These are phyloP conservation scores for Macrobrachium nipponense DNA, from an alignment of 1,140 invertebrate genomes.

Conservation along the genomic window DNA sequence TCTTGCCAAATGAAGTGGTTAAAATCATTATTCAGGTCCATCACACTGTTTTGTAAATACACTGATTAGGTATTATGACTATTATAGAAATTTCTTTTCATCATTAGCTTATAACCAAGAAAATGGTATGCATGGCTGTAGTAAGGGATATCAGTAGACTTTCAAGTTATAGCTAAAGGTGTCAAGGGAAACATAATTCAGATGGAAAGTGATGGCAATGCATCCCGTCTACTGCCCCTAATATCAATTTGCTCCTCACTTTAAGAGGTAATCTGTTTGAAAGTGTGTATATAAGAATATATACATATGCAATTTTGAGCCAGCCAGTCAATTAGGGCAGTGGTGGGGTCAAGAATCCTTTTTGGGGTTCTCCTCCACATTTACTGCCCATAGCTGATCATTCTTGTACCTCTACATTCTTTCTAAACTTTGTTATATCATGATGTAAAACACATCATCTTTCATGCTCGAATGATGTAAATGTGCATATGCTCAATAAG, in stretches of 20 bases:
- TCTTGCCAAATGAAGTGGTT: slow-evolving; percentile 11
- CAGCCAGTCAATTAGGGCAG: background rate
- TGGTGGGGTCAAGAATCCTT: too few species aligned
- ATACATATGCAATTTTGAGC: background rate
- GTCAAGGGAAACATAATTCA: background rate
- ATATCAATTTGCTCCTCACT: too few species aligned
- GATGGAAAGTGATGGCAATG: too few species aligned
- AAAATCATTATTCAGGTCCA: slow-evolving; percentile 38
- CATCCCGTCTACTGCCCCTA: too few species aligned
- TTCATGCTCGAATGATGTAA: slow-evolving; percentile 38
- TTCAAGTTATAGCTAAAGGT: background rate
- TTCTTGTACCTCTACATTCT: slow-evolving; percentile 33
- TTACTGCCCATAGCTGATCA: slow-evolving; percentile 23
- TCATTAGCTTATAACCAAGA: slow-evolving; percentile 26
- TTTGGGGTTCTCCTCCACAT: background rate
- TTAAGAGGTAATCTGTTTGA: too few species aligned
- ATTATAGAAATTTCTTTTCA: slow-evolving; percentile 28
- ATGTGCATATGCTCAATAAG: slow-evolving; percentile 55
- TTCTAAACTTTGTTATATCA: slow-evolving; percentile 33
- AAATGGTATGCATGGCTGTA: slow-evolving; percentile 29
- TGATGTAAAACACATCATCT: slow-evolving; percentile 39
- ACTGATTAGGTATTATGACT: background rate
- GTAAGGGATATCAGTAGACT: background rate
- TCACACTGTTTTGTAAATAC: slow-evolving; percentile 56
- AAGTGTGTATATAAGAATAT: background rate